Base-by-base conservation (phyloP, 2,113 vertebrate species). In the Apteryx mantelli region DNA sequence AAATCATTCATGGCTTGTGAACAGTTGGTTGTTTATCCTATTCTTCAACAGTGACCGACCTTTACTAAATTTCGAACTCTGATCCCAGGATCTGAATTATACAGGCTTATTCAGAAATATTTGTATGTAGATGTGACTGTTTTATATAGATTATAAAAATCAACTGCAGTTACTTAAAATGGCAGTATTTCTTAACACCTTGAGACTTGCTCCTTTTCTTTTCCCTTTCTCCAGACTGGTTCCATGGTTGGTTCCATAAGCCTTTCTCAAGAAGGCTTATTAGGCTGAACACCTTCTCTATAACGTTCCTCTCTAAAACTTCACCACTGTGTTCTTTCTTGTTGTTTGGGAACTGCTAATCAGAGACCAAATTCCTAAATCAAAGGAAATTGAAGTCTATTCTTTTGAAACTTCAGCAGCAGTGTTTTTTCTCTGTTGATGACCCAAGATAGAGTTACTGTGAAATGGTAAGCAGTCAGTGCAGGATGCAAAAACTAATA, bases 191-290 rank as follows among this genome's bases (percentile, higher is more conserved):
- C 11, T 55, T 61, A 82, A 42, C 10, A 56, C 18, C 7, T 42
- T 38, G 19, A 20, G 40, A 11, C 52, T 76, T 69, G 46, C 16
- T 76, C 28, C 46, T 52, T 76, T 58, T 74, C 22, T 64, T 83
- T 64, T 56, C 34, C 26, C 0, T 0, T 1, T 77, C 19, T 97
- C 48, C 25, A 20, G 18, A 46, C 46, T 1, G 0, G 42, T 89
- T 89, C 42, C 4, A 2, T 73, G 38, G 30, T n/a, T 76, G 50
- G 18, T 58, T 79, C 11, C 13, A 18, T 58, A 58, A 32, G 56
- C 25, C 16, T 5, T 78, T 58, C 74, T 78, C 22, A 63, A 9
- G 58, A 69, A 46, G 28, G n/a, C 19, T 89, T 21, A 56, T 61
- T 15, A 65, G 28, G 32, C 56, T 46, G 48, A 90, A 58, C 5